A percentile compares a stretch with the other conserved stretches of the same genome.
Conservation (phyloP, 2,113 vertebrate genomes). For the Cryptomyrus ogoouensis region DNA sequence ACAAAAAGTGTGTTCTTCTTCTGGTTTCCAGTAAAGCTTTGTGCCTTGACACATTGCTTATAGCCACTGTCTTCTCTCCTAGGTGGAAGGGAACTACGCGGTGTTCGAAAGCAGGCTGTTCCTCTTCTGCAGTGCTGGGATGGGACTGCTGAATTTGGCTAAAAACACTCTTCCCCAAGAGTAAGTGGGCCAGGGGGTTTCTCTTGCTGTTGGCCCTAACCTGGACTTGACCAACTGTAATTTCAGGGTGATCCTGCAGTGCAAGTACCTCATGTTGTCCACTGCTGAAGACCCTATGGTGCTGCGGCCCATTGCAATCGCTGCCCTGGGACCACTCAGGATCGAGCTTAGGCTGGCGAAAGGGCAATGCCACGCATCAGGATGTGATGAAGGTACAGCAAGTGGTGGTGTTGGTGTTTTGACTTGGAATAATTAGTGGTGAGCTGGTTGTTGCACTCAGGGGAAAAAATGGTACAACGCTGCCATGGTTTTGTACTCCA, state of each 20-base stretch:
- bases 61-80: not conserved
- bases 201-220: not conserved
- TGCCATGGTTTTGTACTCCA: too few species aligned
- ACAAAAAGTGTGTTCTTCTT: conserved; percentile 39
- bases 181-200: conserved; percentile 37
- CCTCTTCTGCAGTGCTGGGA: conserved; percentile 38
- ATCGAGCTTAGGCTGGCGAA: conserved; percentile 54
- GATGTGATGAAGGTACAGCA: conserved; percentile 52
- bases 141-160: conserved; percentile 42
- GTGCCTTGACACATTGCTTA: not conserved
- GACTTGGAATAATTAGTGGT: not conserved
- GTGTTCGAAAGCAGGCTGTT: conserved; percentile 57
- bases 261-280: conserved; percentile 45
- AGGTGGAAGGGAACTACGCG: conserved; percentile 50
- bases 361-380: conserved; percentile 47
- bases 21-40: too few species aligned
- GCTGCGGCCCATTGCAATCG: conserved; percentile 25
- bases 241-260: conserved; percentile 49
- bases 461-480: too few species aligned
- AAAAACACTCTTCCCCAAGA: conserved; percentile 51
- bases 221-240: not conserved
- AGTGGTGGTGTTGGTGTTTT: not conserved
- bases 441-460: not conserved
- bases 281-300: conserved; percentile 24
- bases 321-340: conserved; percentile 39